A percentile compares a stretch with the other conserved stretches of the same genome.
These are phyloP conservation scores for Ispidina picta DNA, from an alignment of 2,797 vertebrate genomes.

Conservation along the genomic window DNA sequence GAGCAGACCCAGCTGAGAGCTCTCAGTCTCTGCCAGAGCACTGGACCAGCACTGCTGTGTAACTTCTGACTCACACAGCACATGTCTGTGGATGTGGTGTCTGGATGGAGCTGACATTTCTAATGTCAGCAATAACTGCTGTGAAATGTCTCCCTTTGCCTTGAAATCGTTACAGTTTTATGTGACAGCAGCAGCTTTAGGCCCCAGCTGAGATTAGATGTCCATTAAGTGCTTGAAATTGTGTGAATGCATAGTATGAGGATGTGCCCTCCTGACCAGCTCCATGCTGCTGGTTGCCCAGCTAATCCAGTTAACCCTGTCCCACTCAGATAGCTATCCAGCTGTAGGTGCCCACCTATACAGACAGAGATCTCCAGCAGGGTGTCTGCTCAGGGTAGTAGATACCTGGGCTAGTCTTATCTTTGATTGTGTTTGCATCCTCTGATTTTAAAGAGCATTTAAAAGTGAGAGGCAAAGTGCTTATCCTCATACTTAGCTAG, in stretches of 20 bases:
- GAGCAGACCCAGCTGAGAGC: background rate
- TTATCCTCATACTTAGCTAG: background rate
- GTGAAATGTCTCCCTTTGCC: conserved; percentile 19
- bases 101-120: background rate
- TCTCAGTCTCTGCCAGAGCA: background rate
- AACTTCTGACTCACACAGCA: background rate
- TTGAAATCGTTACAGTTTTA: background rate
- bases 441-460: background rate
- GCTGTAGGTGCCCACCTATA: background rate
- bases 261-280: background rate
- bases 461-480: background rate
- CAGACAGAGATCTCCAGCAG: background rate
- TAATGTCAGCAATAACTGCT: background rate
- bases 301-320: background rate
- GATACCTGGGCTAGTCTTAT: background rate
- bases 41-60: background rate
- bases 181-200: conserved; percentile 11
- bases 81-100: background rate
- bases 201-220: conserved; percentile 28
- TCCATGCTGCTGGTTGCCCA: background rate
- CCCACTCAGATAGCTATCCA: too few relatives aligned
- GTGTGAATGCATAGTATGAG: background rate
- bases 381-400: background rate
- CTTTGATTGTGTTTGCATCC: background rate
- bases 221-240: conserved; percentile 1